Conservation (phyloP, 1,140 invertebrate genomes). For the Diachasma alloeum region DNA sequence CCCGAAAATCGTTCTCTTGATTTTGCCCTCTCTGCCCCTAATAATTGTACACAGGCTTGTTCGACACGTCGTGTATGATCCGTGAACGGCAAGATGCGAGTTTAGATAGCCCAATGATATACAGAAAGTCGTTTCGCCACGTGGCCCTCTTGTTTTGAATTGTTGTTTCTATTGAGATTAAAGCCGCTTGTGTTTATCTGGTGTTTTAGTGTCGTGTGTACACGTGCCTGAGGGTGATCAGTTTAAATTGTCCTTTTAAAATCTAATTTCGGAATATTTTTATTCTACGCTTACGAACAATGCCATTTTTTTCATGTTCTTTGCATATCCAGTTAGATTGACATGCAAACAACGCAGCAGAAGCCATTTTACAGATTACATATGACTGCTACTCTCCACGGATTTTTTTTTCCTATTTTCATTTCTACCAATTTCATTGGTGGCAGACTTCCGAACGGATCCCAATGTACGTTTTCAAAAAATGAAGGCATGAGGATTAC, state of each 20-base stretch:
- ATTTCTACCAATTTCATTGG: too few relatives aligned
- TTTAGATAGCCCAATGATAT: constrained; percentile 6
- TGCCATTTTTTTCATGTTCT: too few relatives aligned
- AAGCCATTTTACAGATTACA: too few relatives aligned
- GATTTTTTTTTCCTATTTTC: too few relatives aligned
- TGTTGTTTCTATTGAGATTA: constrained; percentile 25
- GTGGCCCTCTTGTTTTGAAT: constrained; percentile 15
- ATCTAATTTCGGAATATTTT: background rate
- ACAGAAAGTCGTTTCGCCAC: constrained; percentile 12
- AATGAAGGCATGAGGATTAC: too few relatives aligned
- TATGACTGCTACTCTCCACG: too few relatives aligned
- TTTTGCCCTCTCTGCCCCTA: background rate
- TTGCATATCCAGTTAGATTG: too few relatives aligned
- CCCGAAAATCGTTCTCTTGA: constrained; percentile 3
- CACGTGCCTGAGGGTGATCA: background rate
- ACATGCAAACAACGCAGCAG: too few relatives aligned
- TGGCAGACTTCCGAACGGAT: too few relatives aligned
- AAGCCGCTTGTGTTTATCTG: constrained; percentile 1
- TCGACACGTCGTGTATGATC: constrained; percentile 15
- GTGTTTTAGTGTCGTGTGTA: background rate
- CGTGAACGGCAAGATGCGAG: background rate
- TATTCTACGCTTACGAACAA: too few relatives aligned
- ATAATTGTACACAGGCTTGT: constrained; percentile 26
- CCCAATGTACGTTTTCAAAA: too few relatives aligned
- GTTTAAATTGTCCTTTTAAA: background rate